Evolutionary conservation across 1,140 invertebrate genomes (phyloP), one percentile per base, ranked within the genome.

Genomic region (Drosophila neocordata): DNA sequence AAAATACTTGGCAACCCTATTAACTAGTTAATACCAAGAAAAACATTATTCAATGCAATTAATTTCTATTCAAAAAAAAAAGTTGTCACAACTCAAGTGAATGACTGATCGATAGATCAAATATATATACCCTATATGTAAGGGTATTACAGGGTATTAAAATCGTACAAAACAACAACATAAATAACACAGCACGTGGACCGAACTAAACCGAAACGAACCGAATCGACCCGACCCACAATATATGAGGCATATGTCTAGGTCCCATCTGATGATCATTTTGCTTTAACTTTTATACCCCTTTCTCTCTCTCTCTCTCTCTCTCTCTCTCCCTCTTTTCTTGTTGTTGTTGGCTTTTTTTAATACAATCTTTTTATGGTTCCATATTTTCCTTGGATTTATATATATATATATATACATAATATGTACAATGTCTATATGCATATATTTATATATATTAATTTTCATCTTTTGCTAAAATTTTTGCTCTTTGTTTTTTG

Each of bases 271-370:
- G 52, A 13, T 55, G 52, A 31, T 31, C 13, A 31, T 31, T 70
- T 84, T 85, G 72, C 6, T 31, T 4, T 85, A 75, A 62, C 87
- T 85, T 85, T 87, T 78, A 76, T 78, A 82, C 78, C 87, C 78
- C 72, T 85, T 78, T 72, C 81, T 65, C 79, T 77, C 79, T 69
- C 66, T 76, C 65, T 73, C 22, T 72, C 81, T 68, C 79, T 77
- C 79, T 66, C 66, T 73, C 79, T 77, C 79, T 69, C 66, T 76
- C 65, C 69, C 22, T 72, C 81, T 68, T 75, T 77, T 75, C 71
- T 63, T 73, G 63, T 73, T 70, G 56, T 59, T 22, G 24, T 55
- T 57, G 41, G 41, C 38, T 38, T 20, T 48, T 18, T 48, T 48
- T 48, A 48, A 8, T 20, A 31, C 41, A 48, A 48, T 48, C 41